These are phyloP conservation scores for Erinaceus europaeus DNA, from an alignment of 2,113 vertebrate genomes.

Conservation along the genomic window DNA sequence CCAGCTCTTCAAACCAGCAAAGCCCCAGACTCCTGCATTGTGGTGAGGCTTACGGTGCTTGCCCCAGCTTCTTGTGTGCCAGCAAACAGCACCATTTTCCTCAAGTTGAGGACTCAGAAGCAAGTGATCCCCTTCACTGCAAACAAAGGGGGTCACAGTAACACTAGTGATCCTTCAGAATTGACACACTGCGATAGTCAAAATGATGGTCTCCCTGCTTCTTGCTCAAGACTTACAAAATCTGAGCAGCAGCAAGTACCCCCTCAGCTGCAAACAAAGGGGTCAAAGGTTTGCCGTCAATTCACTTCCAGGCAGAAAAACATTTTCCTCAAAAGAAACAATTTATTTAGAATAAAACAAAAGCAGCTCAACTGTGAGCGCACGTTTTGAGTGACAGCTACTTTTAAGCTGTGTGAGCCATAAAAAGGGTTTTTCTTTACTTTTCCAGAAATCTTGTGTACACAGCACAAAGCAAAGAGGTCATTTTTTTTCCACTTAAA, in stretches of 20 bases:
- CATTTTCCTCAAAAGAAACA: constrained; percentile 98
- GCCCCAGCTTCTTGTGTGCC: constrained; percentile 83
- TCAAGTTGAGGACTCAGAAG: constrained; percentile 84
- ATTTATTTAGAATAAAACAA: constrained; percentile 99
- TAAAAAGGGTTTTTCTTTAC: constrained; percentile 92
- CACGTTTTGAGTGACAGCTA: constrained; percentile 95
- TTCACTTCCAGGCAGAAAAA: constrained; percentile 98
- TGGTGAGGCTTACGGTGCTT: constrained; percentile 80
- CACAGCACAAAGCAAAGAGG: constrained; percentile 95
- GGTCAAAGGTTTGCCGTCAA: constrained; percentile 94
- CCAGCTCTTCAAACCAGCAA: constrained; percentile 86
- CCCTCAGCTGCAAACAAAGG: constrained; percentile 82
- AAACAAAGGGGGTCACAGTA: constrained; percentile 79
- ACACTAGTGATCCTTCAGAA: constrained; percentile 81
- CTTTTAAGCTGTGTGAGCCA: constrained; percentile 92
- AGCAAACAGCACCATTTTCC: constrained; percentile 83
- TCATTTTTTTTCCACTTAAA: constrained; percentile 96
- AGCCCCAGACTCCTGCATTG: constrained; percentile 81
- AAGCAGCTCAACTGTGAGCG: constrained; percentile 94
- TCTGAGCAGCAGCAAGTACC: constrained; percentile 80
- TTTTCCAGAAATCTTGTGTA: constrained; percentile 98
- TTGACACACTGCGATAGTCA: constrained; percentile 81
- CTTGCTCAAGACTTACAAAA: constrained; percentile 82
- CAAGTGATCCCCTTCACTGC: constrained; percentile 81
- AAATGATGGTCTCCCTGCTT: constrained; percentile 83